Base-by-base conservation (phyloP, 2,797 vertebrate species). In the Champsocephalus esox region DNA sequence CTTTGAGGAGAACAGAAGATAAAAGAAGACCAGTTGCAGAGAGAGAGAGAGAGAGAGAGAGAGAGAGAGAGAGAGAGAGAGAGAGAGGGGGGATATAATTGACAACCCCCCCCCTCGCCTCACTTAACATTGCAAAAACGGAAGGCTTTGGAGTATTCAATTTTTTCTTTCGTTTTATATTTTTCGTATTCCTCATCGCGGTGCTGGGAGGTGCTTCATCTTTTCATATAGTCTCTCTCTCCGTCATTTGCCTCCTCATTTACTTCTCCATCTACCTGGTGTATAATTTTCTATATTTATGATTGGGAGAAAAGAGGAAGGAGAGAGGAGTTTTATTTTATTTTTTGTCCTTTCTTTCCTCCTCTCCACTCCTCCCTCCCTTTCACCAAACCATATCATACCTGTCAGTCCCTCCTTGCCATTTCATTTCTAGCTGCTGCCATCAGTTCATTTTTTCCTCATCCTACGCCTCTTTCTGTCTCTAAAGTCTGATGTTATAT, bases 151-250 rank as follows among this genome's bases (percentile, higher is more conserved):
- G 95, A 95, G 92, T 96, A 95, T 95, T 95, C 91, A 89, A 94
- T 94, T 95, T 96, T 95, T 95, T 96, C 92, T 96, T 95, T 94
- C 93, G 94, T 90, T 95, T 95, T 91, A 89, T 95, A 92, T 96
- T 95, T 93, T 96, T 95, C 91, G 92, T 95, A 89, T 94, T 95
- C 90, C 94, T 96, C 91, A 96, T 96, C 89, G 94, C 94, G 74
- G 92, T 95, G 92, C 94, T 95, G 92, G 95, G 95, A 93, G 95
- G 94, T 92, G 93, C 94, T 88, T 95, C 93, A 87, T 95, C 94
- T 91, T 95, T 95, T 92, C 95, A 95, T 77, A 92, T 95, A 87
- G 91, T 95, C 72, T 94, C 93, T 89, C 94, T 95, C 68, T 95
- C 95, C 60, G 46, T 94, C 91, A 94, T 95, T 79, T 95, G 94